Evolutionary conservation across 2,113 vertebrate species (phyloP).

Genomic region (Amazona guildingii): DNA sequence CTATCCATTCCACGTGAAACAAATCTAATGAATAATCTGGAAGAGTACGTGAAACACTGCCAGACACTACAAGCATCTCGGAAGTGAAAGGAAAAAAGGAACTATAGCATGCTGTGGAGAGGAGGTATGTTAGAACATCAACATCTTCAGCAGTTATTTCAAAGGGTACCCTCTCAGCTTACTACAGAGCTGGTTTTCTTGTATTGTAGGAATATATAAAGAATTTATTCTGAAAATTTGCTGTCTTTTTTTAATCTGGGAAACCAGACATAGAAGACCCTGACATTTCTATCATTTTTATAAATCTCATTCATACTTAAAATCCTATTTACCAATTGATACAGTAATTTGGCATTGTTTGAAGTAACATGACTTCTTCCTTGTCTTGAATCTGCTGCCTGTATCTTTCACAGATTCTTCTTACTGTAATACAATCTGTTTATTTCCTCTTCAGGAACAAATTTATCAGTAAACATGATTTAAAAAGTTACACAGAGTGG

Average conservation of each 20-base stretch:
- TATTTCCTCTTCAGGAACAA: neutral
- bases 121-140: neutral
- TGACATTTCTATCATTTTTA: neutral
- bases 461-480: neutral
- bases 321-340: neutral
- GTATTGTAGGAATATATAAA: neutral
- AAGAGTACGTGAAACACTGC: neutral
- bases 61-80: neutral
- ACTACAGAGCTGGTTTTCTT: neutral
- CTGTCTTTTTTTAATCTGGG: neutral
- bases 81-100: neutral
- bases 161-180: neutral
- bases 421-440: neutral
- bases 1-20: neutral
- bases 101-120: neutral
- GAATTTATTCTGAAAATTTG: neutral
- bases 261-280: neutral
- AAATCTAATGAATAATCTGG: neutral
- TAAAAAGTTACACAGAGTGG: neutral
- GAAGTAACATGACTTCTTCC: neutral
- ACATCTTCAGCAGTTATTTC: neutral
- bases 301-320: neutral
- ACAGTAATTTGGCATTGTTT: neutral
- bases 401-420: neutral
- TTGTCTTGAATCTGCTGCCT: neutral